phyloP scores from a whole-genome alignment of 1,140 invertebrate species.

The Papilio glaucus region DNA sequence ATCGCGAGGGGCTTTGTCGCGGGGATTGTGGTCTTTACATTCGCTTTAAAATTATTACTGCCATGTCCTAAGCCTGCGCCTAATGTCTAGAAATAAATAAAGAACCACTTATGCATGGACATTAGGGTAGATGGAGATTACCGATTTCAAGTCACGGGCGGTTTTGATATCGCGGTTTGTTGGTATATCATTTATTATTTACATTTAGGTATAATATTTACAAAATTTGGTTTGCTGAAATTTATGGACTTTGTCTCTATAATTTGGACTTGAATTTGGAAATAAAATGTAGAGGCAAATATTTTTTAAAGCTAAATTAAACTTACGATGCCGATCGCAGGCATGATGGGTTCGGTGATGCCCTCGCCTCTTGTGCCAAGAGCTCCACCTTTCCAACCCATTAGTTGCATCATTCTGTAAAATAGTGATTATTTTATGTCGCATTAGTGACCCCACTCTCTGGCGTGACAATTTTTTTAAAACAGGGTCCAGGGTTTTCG shows the following conservation, averaged over 20 bases:
- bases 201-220: too few species aligned
- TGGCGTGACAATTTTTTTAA: too few species aligned
- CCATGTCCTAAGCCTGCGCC: slow-evolving; percentile 10
- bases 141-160: too few species aligned
- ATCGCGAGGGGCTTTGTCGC: not conserved
- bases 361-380: slow-evolving; percentile 52
- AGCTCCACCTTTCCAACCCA: slow-evolving; percentile 61
- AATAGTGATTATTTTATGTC: not conserved
- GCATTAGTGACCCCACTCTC: too few species aligned
- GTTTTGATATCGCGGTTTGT: too few species aligned
- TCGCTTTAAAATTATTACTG: not conserved
- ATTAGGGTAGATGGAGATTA: not conserved
- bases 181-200: too few species aligned
- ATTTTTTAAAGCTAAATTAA: not conserved
- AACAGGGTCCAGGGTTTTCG: too few species aligned
- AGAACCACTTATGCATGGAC: too few species aligned
- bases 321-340: slow-evolving; percentile 50
- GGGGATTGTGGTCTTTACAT: not conserved
- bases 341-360: slow-evolving; percentile 57
- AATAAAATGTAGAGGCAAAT: too few species aligned
- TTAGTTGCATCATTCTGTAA: slow-evolving; percentile 53
- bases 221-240: too few species aligned
- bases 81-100: not conserved
- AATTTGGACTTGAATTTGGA: too few species aligned
- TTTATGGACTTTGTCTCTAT: too few species aligned